Conservation (phyloP, 2,888 invertebrate genomes). For the Sarcophaga carnaria region DNA sequence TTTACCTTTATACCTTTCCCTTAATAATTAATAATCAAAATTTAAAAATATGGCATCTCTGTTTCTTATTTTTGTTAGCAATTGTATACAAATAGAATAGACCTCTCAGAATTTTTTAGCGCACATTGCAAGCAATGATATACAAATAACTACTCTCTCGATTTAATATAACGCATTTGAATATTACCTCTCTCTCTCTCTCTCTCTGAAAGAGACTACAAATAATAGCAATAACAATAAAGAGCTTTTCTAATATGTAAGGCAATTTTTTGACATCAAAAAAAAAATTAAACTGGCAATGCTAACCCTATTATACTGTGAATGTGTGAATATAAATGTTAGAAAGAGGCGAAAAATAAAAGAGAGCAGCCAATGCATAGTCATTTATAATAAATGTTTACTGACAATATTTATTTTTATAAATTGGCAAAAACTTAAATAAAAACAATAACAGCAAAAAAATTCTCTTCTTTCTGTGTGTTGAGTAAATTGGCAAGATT, state of each 20-base stretch:
- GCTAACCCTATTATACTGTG: background rate
- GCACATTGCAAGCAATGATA: background rate
- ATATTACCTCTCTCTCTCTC: background rate
- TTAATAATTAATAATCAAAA: no score
- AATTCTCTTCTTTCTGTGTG: no score
- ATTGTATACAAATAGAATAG: slow-evolving; percentile 50
- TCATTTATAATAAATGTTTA: slow-evolving; percentile 3
- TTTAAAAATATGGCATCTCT: slow-evolving; percentile 30
- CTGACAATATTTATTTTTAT: slow-evolving; percentile 17
- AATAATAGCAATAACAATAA: background rate
- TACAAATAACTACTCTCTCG: background rate
- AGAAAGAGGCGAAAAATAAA: background rate
- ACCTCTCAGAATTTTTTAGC: slow-evolving; percentile 55
- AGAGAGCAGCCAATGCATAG: background rate
- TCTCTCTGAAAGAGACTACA: background rate
- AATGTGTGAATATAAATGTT: slow-evolving; percentile 28
- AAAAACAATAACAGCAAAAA: no score
- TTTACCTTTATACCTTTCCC: no score
- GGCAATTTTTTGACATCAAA: background rate
- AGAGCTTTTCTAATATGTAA: slow-evolving; percentile 38
- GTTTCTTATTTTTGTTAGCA: background rate
- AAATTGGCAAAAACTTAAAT: background rate
- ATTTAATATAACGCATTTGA: background rate
- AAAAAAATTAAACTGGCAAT: slow-evolving; percentile 37
- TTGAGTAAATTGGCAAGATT: no score